Base-by-base conservation (phyloP, 2,888 invertebrate species). In the Neoascia interrupta region DNA sequence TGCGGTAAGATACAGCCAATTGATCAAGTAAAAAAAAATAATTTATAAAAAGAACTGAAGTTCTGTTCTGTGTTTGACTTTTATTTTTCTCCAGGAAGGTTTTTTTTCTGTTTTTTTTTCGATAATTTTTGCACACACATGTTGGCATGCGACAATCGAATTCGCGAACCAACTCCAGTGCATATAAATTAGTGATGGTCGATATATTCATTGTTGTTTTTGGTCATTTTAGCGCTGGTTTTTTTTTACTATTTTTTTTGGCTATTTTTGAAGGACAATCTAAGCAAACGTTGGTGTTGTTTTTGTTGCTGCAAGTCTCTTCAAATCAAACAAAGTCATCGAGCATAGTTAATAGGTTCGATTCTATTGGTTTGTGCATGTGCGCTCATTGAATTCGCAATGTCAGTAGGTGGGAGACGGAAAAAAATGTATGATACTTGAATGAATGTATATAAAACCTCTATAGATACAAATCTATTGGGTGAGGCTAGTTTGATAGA, bases 61-160 rank as follows among this genome's bases (percentile, higher is more conserved):
- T 61, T 56, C 28, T 56, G 47, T 66, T 51, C 23, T 41, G 10
- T 47, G 10, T 39, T 23, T 41, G n/a, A n/a, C 34, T 23, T 64
- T 31, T 58, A 19, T 61, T 54, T 53, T 39, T 16, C 45, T 39
- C 51, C 13, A 60, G 47, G 34, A 3, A 11, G 31, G 10, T 34
- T 34, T 45, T 53, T 21, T 26, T 60, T 34, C 54, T 68, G 49
- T 13, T 49, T 15, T 41, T 63, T 43, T 49, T 69, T 69, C 31
- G 23, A 61, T 61, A 70, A 70, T 60, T 68, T 79, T 79, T 37
- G 73, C 73, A 79, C 79, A 79, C 73, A 79, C 72, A 79, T 76
- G 76, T 72, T 76, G 76, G 76, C 76, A 76, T 76, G 76, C 76
- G 76, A 66, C 76, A 76, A 72, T 72, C 64, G 72, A 72, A 76